Evolutionary conservation across 1,140 invertebrate species (phyloP).

Genomic region (Drosophila insularis): DNA sequence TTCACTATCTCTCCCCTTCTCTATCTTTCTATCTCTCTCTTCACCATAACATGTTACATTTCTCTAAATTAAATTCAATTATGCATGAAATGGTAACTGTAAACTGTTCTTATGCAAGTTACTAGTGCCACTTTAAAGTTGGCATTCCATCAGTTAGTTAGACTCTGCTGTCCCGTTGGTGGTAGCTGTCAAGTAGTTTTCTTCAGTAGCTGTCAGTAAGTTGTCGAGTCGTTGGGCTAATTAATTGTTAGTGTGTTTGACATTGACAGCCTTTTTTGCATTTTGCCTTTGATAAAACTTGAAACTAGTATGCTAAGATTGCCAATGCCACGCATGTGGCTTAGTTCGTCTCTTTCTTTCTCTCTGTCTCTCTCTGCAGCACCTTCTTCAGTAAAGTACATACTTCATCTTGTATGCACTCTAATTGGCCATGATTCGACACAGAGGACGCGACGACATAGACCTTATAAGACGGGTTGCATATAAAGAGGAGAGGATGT

Average conservation of each 20-base stretch:
- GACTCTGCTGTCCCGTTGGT: not conserved
- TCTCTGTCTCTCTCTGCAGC: not conserved
- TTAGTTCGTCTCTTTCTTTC: not conserved
- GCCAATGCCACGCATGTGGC: not conserved
- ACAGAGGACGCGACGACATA: not conserved
- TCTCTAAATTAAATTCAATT: constrained; percentile 9
- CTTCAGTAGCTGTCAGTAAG: not conserved
- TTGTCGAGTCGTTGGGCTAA: not conserved
- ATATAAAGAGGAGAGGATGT: not conserved
- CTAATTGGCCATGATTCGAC: constrained; percentile 48
- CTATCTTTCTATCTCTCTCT: no score
- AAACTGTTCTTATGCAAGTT: not conserved
- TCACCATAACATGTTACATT: not conserved
- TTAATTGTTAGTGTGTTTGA: constrained; percentile 15
- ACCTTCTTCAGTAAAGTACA: not conserved
- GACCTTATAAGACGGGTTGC: not conserved
- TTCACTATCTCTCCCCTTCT: no score
- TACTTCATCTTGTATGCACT: not conserved
- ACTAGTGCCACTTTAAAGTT: not conserved
- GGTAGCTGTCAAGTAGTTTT: not conserved
- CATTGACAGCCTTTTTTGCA: not conserved
- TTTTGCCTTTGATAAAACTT: constrained; percentile 22
- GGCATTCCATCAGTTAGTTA: not conserved
- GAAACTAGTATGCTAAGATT: constrained; percentile 4
- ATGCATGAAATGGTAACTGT: not conserved